These are phyloP conservation scores for Mobula hypostoma DNA, from an alignment of 2,113 vertebrate species.

Conservation along the genomic window DNA sequence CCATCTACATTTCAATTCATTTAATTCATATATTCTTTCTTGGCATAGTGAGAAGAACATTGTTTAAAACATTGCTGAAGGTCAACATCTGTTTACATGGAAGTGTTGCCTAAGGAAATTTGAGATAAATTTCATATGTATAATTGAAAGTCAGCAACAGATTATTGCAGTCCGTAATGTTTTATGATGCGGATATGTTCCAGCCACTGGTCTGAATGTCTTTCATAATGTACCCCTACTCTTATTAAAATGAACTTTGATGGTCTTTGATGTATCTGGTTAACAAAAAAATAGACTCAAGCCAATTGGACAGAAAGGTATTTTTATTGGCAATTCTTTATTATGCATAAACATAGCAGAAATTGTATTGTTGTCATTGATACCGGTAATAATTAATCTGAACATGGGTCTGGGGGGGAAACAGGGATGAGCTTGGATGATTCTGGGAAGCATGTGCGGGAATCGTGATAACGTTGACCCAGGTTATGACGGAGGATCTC, in stretches of 20 bases:
- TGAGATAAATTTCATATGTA: neutral
- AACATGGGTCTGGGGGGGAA: too few relatives aligned
- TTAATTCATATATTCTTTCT: conserved; percentile 30
- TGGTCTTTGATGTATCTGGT: too few relatives aligned
- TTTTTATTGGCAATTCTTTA: neutral
- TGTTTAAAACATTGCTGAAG: neutral
- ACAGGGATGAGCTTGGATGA: too few relatives aligned
- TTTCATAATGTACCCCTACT: neutral
- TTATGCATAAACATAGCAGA: neutral
- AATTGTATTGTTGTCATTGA: neutral
- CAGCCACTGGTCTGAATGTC: neutral
- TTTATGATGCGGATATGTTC: neutral
- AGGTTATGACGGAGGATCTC: too few relatives aligned
- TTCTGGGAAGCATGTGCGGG: too few relatives aligned
- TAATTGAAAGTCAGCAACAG: neutral
- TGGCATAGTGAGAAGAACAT: neutral
- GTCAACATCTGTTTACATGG: neutral
- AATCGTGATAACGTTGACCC: too few relatives aligned
- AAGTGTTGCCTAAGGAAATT: neutral
- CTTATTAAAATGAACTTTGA: neutral
- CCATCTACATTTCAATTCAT: neutral
- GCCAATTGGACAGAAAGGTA: neutral
- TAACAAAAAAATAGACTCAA: neutral
- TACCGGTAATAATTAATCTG: too few relatives aligned
- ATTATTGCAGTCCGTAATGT: neutral